A percentile compares a stretch with the other conserved stretches of the same genome.
Conservation (phyloP, 1,140 invertebrate species). For the Steinernema feltiae region DNA sequence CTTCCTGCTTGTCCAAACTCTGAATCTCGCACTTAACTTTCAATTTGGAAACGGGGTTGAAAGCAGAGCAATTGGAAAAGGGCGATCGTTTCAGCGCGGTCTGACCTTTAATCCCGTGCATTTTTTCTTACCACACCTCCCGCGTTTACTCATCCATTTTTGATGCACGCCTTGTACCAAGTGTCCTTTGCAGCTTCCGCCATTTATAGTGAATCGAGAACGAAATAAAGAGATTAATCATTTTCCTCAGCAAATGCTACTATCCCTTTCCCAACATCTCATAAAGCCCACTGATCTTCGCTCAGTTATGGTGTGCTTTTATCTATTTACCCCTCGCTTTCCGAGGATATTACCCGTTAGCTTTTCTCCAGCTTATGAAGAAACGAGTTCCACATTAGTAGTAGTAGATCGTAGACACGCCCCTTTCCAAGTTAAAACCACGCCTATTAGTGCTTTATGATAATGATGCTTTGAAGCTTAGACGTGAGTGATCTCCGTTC, state of each 20-base stretch:
- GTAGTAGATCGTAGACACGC: background rate
- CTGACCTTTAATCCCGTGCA: background rate
- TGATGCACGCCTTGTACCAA: no score
- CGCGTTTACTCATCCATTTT: no score
- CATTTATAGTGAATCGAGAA: no score
- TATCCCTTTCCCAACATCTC: background rate
- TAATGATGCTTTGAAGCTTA: constrained; percentile 3
- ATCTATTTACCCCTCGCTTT: background rate
- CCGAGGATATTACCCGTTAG: background rate
- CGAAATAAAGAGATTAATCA: no score
- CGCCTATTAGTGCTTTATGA: constrained; percentile 11
- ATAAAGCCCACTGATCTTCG: background rate
- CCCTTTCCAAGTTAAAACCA: constrained; percentile 6
- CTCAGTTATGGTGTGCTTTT: background rate
- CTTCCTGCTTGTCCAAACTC: background rate
- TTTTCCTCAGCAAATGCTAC: no score
- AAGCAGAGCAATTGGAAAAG: no score
- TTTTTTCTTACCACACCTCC: no score
- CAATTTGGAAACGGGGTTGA: background rate
- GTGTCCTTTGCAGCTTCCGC: no score
- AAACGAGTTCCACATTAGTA: background rate
- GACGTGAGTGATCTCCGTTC: background rate
- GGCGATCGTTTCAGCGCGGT: background rate
- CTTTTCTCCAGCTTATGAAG: background rate
- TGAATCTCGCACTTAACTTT: background rate